A percentile compares a stretch with the other conserved stretches of the same genome.
phyloP scores from a whole-genome alignment of 2,888 invertebrate genomes.

The Ophion slaviceki region DNA sequence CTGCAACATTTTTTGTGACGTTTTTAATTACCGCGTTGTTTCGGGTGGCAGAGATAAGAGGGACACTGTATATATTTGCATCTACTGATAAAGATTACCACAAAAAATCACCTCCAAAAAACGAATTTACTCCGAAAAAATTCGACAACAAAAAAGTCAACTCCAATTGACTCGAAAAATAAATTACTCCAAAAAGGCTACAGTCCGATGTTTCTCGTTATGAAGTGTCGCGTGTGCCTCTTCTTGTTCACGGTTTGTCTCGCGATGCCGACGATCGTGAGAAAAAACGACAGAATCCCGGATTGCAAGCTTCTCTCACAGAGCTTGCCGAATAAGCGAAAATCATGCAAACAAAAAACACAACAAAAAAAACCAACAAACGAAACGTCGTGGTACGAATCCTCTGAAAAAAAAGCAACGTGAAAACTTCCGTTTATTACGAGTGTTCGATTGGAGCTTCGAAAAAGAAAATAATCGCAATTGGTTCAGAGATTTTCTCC shows the following conservation, averaged over 20 bases:
- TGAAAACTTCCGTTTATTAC: conserved; percentile 22
- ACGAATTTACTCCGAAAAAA: not conserved
- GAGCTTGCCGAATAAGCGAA: too few relatives aligned
- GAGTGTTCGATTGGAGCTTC: conserved; percentile 28
- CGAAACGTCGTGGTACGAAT: conserved; percentile 19
- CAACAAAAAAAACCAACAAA: conserved; percentile 15
- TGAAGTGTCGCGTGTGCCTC: not conserved
- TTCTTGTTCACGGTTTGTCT: conserved; percentile 7
- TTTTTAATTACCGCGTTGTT: too few relatives aligned
- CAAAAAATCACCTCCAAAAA: not conserved
- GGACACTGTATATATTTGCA: too few relatives aligned
- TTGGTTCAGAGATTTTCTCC: conserved; percentile 76
- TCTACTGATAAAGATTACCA: not conserved
- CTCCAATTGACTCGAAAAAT: not conserved
- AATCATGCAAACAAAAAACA: not conserved
- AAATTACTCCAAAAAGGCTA: conserved; percentile 7
- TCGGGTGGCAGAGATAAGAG: too few relatives aligned
- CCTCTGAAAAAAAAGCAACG: conserved; percentile 10
- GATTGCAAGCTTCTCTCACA: too few relatives aligned
- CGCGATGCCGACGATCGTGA: conserved; percentile 7
- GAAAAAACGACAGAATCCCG: not conserved
- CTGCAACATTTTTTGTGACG: too few relatives aligned
- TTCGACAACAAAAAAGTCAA: not conserved
- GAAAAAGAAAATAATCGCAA: conserved; percentile 61
- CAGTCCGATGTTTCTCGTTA: not conserved